Percentiles rank a stretch among this genome's conserved stretches.
phyloP scores from a whole-genome alignment of 2,797 vertebrate genomes.

The Anguilla megastoma region DNA sequence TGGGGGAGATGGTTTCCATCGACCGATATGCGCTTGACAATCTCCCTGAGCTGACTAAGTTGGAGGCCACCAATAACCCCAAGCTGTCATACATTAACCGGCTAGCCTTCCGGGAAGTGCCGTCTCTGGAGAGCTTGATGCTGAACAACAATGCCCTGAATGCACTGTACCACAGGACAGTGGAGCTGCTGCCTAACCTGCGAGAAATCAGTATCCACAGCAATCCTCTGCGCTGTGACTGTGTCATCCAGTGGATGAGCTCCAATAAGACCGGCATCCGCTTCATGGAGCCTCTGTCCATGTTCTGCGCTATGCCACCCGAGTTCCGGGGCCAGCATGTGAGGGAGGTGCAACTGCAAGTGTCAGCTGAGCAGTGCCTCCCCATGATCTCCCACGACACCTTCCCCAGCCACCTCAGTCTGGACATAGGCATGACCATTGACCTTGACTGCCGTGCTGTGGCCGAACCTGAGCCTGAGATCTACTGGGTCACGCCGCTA shows the following conservation, averaged over 20 bases:
- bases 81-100: conserved; percentile 91
- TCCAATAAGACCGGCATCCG: conserved; percentile 91
- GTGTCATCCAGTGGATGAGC: conserved; percentile 93
- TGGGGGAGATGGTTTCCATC: conserved; percentile 90
- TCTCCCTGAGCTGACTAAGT: conserved; percentile 93
- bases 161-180: conserved; percentile 87
- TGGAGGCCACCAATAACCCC: conserved; percentile 96
- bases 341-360: conserved; percentile 81
- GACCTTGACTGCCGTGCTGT: conserved; percentile 91
- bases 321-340: conserved; percentile 86
- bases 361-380: conserved; percentile 83
- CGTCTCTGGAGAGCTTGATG: conserved; percentile 95
- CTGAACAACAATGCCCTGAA: conserved; percentile 94
- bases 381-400: conserved; percentile 91
- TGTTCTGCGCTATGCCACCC: conserved; percentile 88
- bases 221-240: conserved; percentile 91
- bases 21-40: conserved; percentile 92
- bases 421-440: conserved; percentile 82
- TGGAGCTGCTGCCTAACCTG: conserved; percentile 89
- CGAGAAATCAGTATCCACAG: conserved; percentile 96
- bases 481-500: conserved; percentile 95
- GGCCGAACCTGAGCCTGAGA: conserved; percentile 93
- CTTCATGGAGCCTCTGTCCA: conserved; percentile 95
- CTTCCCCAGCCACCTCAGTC: conserved; percentile 85
- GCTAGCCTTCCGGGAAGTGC: conserved; percentile 87